A percentile compares a stretch with the other conserved stretches of the same genome.
Evolutionary conservation across 2,113 vertebrate species (phyloP).

Genomic region (Centropristis striata): DNA sequence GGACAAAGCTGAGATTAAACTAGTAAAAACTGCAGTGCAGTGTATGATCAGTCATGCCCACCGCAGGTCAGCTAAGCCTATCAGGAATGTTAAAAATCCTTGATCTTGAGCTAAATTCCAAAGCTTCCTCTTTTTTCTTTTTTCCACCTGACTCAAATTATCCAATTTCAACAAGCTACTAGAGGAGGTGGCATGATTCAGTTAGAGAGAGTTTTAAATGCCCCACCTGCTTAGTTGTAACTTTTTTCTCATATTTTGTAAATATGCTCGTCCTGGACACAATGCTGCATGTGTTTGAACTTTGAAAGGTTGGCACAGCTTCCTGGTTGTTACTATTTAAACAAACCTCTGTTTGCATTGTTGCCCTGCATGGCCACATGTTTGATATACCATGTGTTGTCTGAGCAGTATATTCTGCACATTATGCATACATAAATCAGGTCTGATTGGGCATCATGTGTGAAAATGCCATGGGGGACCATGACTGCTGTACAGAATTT

Average conservation of each 20-base stretch:
- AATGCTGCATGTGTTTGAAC: constrained; percentile 3
- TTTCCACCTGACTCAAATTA: constrained; percentile 53
- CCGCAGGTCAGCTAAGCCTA: constrained; percentile 70
- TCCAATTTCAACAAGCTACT: constrained; percentile 9
- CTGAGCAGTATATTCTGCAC: background rate
- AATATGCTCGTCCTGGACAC: constrained; percentile 1
- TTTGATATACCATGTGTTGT: constrained; percentile 5
- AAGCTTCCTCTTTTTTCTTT: constrained; percentile 44
- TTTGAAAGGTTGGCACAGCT: constrained; percentile 20
- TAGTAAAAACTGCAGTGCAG: constrained; percentile 49
- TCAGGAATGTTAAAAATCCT: constrained; percentile 74
- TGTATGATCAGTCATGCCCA: constrained; percentile 71
- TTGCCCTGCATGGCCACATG: constrained; percentile 5
- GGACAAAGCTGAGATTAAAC: constrained; percentile 61
- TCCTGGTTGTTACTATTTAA: constrained; percentile 12
- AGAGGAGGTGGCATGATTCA: constrained; percentile 5
- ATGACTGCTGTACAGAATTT: no score
- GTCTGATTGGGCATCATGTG: background rate
- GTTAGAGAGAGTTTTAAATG: background rate
- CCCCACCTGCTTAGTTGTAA: constrained; percentile 1
- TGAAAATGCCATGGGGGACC: no score
- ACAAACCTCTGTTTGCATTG: constrained; percentile 34
- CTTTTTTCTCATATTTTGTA: constrained; percentile 16
- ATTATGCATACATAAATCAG: background rate
- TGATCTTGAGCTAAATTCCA: constrained; percentile 58